Conservation (phyloP, 2,113 vertebrate species). For the Bufo gargarizans region DNA sequence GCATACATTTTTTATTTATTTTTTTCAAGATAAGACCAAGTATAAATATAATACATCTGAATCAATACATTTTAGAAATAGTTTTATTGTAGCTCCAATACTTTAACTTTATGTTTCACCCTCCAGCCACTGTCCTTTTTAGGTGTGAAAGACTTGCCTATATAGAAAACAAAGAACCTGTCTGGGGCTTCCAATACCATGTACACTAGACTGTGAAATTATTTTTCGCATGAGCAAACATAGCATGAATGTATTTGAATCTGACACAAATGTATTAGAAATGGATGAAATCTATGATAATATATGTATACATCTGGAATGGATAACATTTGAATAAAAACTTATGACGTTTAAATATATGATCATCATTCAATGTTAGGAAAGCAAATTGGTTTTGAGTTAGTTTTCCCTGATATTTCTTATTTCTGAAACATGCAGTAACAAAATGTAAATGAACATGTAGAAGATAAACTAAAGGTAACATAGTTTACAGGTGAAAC, state of each 20-base stretch:
- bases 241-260: not conserved
- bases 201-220: constrained; percentile 40
- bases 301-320: not conserved
- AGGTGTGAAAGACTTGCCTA: constrained; percentile 11
- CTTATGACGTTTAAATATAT: not conserved
- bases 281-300: not conserved
- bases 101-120: not conserved
- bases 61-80: not conserved
- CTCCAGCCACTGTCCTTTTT: not conserved
- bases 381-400: not conserved
- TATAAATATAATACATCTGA: not conserved
- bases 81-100: not conserved
- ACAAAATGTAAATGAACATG: not conserved
- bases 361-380: not conserved
- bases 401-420: not conserved
- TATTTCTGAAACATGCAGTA: not conserved
- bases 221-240: constrained; percentile 33
- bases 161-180: not conserved
- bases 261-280: not conserved
- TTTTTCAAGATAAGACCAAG: not conserved
- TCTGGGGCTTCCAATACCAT: not conserved
- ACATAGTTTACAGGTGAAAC: no score
- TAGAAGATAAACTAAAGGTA: not conserved
- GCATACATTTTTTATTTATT: no score
- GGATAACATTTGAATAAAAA: not conserved